phyloP scores from a whole-genome alignment of 2,113 vertebrate genomes.

The Nothoprocta perdicaria region DNA sequence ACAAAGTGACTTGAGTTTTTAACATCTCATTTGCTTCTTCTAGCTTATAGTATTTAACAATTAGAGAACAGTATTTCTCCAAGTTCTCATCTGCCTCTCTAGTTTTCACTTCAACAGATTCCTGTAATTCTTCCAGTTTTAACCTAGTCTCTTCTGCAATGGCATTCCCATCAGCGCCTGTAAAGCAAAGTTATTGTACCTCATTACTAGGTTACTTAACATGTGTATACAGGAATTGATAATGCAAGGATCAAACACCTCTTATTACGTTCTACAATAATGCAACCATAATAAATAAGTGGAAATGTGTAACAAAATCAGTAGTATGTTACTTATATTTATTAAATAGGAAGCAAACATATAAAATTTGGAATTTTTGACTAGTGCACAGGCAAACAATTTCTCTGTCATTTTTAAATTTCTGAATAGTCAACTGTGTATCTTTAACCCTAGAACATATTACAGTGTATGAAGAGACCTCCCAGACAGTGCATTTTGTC shows the following conservation, averaged over 20 bases:
- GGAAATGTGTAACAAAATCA: not conserved
- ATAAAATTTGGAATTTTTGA: not conserved
- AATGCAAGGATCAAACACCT: not conserved
- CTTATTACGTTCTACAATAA: not conserved
- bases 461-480: not conserved
- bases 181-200: slow-evolving; percentile 16
- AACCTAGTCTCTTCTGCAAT: slow-evolving; percentile 63
- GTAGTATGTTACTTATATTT: not conserved
- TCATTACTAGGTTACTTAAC: not conserved
- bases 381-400: not conserved
- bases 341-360: not conserved
- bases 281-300: not conserved
- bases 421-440: not conserved
- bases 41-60: slow-evolving; percentile 86
- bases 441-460: not conserved
- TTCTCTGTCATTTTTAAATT: not conserved
- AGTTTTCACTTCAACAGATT: slow-evolving; percentile 80
- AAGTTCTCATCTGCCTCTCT: slow-evolving; percentile 87
- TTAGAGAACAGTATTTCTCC: slow-evolving; percentile 88
- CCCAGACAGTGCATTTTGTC: not conserved
- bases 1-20: slow-evolving; percentile 77
- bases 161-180: slow-evolving; percentile 55
- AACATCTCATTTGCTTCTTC: slow-evolving; percentile 87
- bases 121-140: slow-evolving; percentile 83
- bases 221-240: not conserved